Evolutionary conservation across 2,797 vertebrate genomes (phyloP), one percentile per base, ranked within the genome.

Genomic region (Choloepus didactylus): DNA sequence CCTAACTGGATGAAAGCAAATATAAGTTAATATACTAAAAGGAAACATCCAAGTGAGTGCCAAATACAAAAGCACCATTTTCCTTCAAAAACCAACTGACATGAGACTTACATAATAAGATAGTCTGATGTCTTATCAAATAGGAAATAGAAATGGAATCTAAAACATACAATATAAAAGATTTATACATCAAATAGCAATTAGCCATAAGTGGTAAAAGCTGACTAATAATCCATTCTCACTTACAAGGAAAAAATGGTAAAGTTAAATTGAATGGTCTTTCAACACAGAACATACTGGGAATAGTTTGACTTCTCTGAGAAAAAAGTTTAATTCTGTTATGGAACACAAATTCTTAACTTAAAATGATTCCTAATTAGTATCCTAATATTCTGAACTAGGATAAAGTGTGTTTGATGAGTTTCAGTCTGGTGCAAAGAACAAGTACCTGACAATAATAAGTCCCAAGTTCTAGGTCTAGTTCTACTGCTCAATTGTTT

Each of bases 81-180:
- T 15, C n/a, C 38, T 95, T 97, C 66, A 93, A 87, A 90, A 93
- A 23, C 0, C 0, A 16, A 35, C 9, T 56, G 80, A 81, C 31
- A 59, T 1, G 1, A 56, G 35, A 8, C 31, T 85, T 86, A 85
- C 23, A 83, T 60, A 94, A 41, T 27, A 96, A 92, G 82, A 95
- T 16, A 35, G n/a, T 95, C 75, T 82, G 67, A 80, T 93, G 31
- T 86, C 3, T 56, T 94, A 15, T 83, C 85, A 79, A 0, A 93
- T 96, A 95, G 49, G 94, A 96, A 91, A 80, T 41, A 97, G 38
- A 93, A 95, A 94, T 21, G 12, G 69, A 84, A 92, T 97, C 38
- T 93, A 91, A 96, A 62, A 2, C 14, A 8, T 35, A 31, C 9
- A 92, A 2, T 62, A 66, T 62, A 64, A 97, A 85, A 87, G 60